Evolutionary conservation across 2,113 vertebrate genomes (phyloP), one percentile per base, ranked within the genome.

Genomic region (Tretioscincus oriximinensis): DNA sequence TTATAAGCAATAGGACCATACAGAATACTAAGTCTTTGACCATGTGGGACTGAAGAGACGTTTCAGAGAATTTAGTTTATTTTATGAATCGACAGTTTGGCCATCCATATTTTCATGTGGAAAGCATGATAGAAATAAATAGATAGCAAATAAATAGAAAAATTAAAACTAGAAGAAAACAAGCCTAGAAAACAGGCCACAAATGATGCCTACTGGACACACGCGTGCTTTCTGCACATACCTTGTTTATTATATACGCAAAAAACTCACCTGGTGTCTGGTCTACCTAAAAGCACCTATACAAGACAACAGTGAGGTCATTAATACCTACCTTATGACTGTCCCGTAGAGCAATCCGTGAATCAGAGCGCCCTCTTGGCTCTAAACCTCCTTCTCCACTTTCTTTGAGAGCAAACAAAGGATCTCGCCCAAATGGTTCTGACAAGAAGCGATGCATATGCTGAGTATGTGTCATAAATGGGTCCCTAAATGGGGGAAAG

Each of bases 381-480:
- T 66, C 91, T 22, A 1, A 87, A 66, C 79, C 0, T 90, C 88
- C 81, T 76, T 81, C 84, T 88, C 84, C 88, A 0, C 94, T 93
- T 80, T 96, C 95, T 70, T 90, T 94, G 81, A 97, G 78, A 72
- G 95, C 92, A 87, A 90, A 93, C 86, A 95, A 88, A 0, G 90
- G 82, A 63, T 95, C 92, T 51, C 90, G 93, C 18, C 95, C 97
- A 16, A 96, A 95, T 0, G 97, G 96, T 73, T 97, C 96, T 0
- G 96, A 93, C 87, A 98, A 96, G 87, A 93, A 96, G 41, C 95
- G 95, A 58, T 76, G 88, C 93, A 98, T 90, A 9, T 95, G 93
- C 18, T 98, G 96, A 65, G 91, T 95, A 87, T 99, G 98, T 22
- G 95, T 92, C 28, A 87, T 93, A 66, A 98, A 96, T 21, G 96